A percentile compares a stretch with the other conserved stretches of the same genome.
These are phyloP conservation scores for Eupithecia tripunctaria DNA, from an alignment of 2,888 invertebrate genomes.

Conservation along the genomic window DNA sequence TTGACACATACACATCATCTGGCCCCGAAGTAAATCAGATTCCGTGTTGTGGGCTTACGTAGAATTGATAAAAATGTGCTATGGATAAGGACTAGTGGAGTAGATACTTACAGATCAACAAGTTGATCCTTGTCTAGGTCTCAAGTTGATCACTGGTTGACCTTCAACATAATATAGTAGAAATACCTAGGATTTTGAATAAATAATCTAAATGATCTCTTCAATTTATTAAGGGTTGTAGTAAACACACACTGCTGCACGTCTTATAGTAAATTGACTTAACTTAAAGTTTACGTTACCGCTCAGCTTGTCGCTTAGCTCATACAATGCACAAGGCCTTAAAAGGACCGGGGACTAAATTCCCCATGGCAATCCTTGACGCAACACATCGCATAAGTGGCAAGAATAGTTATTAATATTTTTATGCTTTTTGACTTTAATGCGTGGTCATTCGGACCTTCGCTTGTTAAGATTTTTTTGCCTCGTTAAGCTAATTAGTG, in stretches of 20 bases:
- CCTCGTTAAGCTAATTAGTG: constrained; percentile 56
- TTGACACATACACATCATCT: background rate
- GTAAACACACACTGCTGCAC: too few relatives aligned
- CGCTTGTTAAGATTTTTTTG: constrained; percentile 49
- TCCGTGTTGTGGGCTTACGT: too few relatives aligned
- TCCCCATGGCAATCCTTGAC: constrained; percentile 40
- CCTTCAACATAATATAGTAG: too few relatives aligned
- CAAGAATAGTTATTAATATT: constrained; percentile 44
- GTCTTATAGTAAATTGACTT: too few relatives aligned
- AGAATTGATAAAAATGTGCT: background rate
- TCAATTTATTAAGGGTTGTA: too few relatives aligned
- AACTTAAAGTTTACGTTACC: background rate
- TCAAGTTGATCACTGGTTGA: too few relatives aligned
- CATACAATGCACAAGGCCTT: constrained; percentile 7
- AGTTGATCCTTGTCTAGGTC: too few relatives aligned
- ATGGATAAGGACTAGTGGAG: background rate
- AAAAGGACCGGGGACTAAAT: constrained; percentile 17
- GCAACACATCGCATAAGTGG: constrained; percentile 32
- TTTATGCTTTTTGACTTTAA: constrained; percentile 44
- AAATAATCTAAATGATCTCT: too few relatives aligned
- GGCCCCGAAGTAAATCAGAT: background rate
- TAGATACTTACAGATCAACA: too few relatives aligned
- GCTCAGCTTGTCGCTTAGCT: constrained; percentile 18
- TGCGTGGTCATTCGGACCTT: constrained; percentile 49
- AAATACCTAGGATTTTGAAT: too few relatives aligned